These are phyloP conservation scores for Aspidapion aeneum DNA, from an alignment of 2,888 invertebrate species.

Conservation along the genomic window DNA sequence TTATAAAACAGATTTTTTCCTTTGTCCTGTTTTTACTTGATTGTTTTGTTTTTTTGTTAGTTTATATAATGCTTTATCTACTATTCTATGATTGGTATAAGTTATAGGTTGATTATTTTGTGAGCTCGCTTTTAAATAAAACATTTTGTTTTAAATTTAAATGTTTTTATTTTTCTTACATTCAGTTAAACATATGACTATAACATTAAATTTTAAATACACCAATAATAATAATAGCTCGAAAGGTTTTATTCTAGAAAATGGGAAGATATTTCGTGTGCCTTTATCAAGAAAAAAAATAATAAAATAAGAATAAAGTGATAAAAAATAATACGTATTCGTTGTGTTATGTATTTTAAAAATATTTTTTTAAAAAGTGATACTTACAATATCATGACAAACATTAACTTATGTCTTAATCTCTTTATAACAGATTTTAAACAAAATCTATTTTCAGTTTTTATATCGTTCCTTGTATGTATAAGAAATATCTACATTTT, in stretches of 20 bases:
- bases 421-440: constrained; percentile 16
- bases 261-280: constrained; percentile 3
- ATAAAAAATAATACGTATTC: constrained; percentile 27
- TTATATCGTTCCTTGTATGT: too few species aligned
- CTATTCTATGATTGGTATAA: too few species aligned
- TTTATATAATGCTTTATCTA: background rate
- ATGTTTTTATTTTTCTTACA: constrained; percentile 38
- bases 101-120: too few species aligned
- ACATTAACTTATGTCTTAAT: constrained; percentile 21
- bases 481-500: too few species aligned
- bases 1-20: too few species aligned
- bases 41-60: background rate
- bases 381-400: background rate
- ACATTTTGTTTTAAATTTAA: background rate
- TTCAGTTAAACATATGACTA: constrained; percentile 42
- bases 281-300: constrained; percentile 19
- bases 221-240: constrained; percentile 39
- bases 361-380: background rate
- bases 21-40: too few species aligned
- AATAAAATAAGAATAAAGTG: constrained; percentile 2
- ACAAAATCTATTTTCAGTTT: constrained; percentile 8
- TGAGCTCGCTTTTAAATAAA: too few species aligned
- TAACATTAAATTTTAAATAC: constrained; percentile 44
- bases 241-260: constrained; percentile 37
- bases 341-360: constrained; percentile 27